phyloP scores from a whole-genome alignment of 2,113 vertebrate species.

The Alethe castanea region DNA sequence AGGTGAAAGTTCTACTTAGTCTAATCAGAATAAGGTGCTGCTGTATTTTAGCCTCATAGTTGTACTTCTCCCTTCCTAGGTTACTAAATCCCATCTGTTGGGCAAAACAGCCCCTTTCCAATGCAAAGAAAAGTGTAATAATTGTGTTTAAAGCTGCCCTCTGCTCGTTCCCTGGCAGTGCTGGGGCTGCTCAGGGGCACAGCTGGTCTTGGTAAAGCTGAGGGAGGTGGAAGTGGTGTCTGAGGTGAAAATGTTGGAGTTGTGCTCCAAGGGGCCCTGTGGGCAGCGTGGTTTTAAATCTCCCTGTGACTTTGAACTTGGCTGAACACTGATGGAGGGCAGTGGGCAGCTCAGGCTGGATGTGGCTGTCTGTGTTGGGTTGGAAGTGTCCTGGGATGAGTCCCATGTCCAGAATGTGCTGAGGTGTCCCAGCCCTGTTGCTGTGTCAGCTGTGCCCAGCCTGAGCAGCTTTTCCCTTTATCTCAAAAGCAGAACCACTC shows the following conservation, averaged over 20 bases:
- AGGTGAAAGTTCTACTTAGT: background rate
- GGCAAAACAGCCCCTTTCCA: background rate
- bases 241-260: accelerated
- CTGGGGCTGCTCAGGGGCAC: background rate
- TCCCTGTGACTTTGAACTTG: background rate
- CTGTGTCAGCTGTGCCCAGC: background rate
- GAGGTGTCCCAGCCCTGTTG: accelerated
- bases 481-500: background rate
- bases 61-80: background rate
- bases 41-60: accelerated
- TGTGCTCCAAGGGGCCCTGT: background rate
- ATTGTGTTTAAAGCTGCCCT: background rate
- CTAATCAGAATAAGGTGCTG: background rate
- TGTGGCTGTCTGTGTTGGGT: accelerated
- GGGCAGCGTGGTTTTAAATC: background rate
- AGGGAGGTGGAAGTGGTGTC: background rate
- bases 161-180: accelerated
- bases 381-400: background rate
- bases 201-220: accelerated
- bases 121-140: accelerated
- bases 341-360: background rate
- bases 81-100: background rate
- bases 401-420: accelerated
- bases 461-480: background rate
- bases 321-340: accelerated